A percentile compares a stretch with the other conserved stretches of the same genome.
These are phyloP conservation scores for Tridacna gigas DNA, from an alignment of 2,888 invertebrate species.

Conservation along the genomic window DNA sequence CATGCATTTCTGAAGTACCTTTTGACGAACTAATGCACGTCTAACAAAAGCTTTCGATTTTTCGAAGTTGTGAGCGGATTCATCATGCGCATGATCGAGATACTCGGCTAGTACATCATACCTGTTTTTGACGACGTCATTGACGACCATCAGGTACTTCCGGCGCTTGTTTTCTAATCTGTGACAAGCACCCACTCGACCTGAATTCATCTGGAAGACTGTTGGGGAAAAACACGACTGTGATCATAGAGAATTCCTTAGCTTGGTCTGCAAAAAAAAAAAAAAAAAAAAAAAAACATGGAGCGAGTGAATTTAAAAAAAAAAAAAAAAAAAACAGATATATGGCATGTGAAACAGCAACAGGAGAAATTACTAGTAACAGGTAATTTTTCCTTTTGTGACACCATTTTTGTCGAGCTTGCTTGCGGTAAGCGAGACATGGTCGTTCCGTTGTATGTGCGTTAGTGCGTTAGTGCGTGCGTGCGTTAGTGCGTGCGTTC, in stretches of 20 bases:
- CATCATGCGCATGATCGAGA: slow-evolving; percentile 67
- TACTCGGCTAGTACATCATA: slow-evolving; percentile 66
- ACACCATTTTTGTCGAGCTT: too few relatives aligned
- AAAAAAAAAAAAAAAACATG: neutral
- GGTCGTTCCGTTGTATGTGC: too few relatives aligned
- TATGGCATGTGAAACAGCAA: neutral
- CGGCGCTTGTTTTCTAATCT: slow-evolving; percentile 72
- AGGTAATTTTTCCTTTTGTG: neutral
- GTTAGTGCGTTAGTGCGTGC: too few relatives aligned
- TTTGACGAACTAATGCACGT: slow-evolving; percentile 69
- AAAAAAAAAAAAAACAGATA: neutral
- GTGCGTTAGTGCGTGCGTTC: too few relatives aligned
- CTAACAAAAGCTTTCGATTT: slow-evolving; percentile 70
- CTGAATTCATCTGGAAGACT: slow-evolving; percentile 68
- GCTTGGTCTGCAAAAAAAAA: too few relatives aligned
- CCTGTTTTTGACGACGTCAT: slow-evolving; percentile 71
- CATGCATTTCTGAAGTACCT: slow-evolving; percentile 73
- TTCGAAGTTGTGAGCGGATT: slow-evolving; percentile 61
- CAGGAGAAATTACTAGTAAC: neutral
- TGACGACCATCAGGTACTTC: slow-evolving; percentile 73
- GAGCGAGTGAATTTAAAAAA: neutral
- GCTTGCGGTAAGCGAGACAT: too few relatives aligned
- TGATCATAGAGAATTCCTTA: neutral
- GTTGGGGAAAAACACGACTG: neutral
- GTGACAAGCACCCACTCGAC: slow-evolving; percentile 70